phyloP scores from a whole-genome alignment of 35 echinoderm and acorn worm genomes.

The Anneissia japonica region DNA sequence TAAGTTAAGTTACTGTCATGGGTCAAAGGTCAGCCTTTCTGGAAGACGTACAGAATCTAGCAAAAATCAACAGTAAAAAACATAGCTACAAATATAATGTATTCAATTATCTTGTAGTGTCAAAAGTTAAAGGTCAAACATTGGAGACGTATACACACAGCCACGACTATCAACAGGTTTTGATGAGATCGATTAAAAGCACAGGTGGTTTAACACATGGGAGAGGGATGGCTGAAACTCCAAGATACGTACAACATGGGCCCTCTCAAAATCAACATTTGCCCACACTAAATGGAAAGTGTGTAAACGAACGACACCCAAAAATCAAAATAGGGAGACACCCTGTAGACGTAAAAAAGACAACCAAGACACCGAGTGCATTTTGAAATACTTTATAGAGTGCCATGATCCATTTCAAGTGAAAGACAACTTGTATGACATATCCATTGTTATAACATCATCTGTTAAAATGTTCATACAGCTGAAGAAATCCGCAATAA shows the following conservation, averaged over 20 bases:
- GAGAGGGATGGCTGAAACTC: background rate
- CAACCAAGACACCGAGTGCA: background rate
- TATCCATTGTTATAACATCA: constrained; percentile 9
- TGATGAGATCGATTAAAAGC: constrained; percentile 25
- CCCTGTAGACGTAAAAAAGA: background rate
- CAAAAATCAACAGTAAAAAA: too few relatives aligned
- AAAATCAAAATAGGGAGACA: background rate
- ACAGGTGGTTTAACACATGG: constrained; percentile 22
- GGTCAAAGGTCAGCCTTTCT: too few relatives aligned
- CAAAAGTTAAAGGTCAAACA: too few relatives aligned
- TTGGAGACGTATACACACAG: too few relatives aligned
- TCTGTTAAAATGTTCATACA: background rate
- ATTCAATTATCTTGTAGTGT: too few relatives aligned
- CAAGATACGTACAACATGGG: background rate
- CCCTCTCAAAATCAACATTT: background rate
- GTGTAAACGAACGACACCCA: background rate
- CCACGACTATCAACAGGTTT: too few relatives aligned
- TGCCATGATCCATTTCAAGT: constrained; percentile 15
- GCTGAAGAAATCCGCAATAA: constrained; percentile 7
- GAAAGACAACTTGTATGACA: constrained; percentile 12
- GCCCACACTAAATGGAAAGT: constrained; percentile 12
- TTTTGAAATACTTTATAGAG: background rate
- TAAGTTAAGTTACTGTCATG: too few relatives aligned
- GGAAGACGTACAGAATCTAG: too few relatives aligned
- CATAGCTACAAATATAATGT: too few relatives aligned